These are phyloP conservation scores for Oryzias sinensis DNA, from an alignment of 2,797 vertebrate genomes.

Conservation along the genomic window DNA sequence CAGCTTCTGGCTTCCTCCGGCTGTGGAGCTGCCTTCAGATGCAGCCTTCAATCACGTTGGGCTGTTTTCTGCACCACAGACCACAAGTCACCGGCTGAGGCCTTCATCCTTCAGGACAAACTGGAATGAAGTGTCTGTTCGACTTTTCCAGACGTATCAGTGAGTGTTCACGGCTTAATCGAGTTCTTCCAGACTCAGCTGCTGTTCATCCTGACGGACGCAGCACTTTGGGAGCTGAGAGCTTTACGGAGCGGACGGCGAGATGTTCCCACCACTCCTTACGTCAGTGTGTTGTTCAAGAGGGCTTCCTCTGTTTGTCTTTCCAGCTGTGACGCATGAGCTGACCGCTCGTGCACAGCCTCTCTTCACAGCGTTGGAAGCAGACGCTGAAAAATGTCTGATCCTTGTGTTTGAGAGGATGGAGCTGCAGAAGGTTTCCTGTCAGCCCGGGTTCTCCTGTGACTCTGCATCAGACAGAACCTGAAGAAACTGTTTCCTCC, in stretches of 20 bases:
- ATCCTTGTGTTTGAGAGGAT: background rate
- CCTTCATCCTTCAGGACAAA: conserved; percentile 42
- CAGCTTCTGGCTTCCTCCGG: conserved; percentile 35
- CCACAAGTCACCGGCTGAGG: conserved; percentile 61
- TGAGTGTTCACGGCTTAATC: conserved; percentile 26
- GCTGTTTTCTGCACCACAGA: conserved; percentile 60
- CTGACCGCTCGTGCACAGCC: conserved; percentile 7
- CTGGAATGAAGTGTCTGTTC: conserved; percentile 48
- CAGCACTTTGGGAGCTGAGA: conserved; percentile 41
- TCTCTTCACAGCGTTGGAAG: conserved; percentile 14
- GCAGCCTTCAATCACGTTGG: conserved; percentile 60
- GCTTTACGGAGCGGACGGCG: conserved; percentile 42
- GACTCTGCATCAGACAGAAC: too few species aligned
- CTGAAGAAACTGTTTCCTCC: too few species aligned
- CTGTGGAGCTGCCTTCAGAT: conserved; percentile 48
- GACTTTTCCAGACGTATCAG: conserved; percentile 16
- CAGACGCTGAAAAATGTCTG: conserved; percentile 17
- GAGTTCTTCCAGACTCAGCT: conserved; percentile 22
- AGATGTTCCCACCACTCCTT: conserved; percentile 27
- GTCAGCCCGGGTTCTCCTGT: too few species aligned
- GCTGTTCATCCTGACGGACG: conserved; percentile 25
- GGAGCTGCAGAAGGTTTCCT: background rate
- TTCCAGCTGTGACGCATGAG: conserved; percentile 62
- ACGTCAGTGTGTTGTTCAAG: conserved; percentile 53
- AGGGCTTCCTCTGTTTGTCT: conserved; percentile 68